Conservation (phyloP, 2,888 invertebrate genomes). For the Zaprionus lineosus region DNA sequence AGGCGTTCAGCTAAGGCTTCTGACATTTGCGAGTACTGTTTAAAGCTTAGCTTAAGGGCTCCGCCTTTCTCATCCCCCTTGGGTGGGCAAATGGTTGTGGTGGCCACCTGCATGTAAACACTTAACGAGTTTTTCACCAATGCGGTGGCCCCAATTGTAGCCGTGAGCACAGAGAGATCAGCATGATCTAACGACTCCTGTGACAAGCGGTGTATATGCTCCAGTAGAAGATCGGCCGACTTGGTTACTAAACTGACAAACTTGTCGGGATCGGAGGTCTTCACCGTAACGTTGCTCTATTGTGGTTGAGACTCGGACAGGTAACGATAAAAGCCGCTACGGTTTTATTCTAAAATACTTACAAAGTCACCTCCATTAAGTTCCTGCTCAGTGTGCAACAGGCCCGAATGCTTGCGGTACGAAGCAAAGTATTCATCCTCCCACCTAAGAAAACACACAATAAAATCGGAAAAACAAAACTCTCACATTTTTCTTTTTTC, state of each 20-base stretch:
- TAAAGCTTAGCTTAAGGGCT: conserved; percentile 84
- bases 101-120: conserved; percentile 87
- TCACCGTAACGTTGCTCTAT: conserved; percentile 85
- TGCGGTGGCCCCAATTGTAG: conserved; percentile 91
- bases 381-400: conserved; percentile 82
- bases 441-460: conserved; percentile 83
- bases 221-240: conserved; percentile 88
- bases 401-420: conserved; percentile 87
- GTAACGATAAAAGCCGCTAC: conserved; percentile 16
- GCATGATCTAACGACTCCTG: conserved; percentile 94
- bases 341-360: conserved; percentile 27
- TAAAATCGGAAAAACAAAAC: neutral
- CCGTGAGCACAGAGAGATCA: conserved; percentile 90
- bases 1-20: conserved; percentile 92
- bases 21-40: conserved; percentile 91
- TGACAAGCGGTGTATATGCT: conserved; percentile 90
- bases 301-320: conserved; percentile 57
- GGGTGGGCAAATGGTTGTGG: conserved; percentile 80
- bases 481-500: neutral
- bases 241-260: conserved; percentile 88
- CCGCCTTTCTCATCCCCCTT: conserved; percentile 83
- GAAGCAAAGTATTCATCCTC: conserved; percentile 92
- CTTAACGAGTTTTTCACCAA: conserved; percentile 90
- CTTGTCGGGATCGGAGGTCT: conserved; percentile 90
- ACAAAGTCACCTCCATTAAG: conserved; percentile 75